phyloP scores from a whole-genome alignment of 2,888 invertebrate species.

The Gymnosoma rotundatum region DNA sequence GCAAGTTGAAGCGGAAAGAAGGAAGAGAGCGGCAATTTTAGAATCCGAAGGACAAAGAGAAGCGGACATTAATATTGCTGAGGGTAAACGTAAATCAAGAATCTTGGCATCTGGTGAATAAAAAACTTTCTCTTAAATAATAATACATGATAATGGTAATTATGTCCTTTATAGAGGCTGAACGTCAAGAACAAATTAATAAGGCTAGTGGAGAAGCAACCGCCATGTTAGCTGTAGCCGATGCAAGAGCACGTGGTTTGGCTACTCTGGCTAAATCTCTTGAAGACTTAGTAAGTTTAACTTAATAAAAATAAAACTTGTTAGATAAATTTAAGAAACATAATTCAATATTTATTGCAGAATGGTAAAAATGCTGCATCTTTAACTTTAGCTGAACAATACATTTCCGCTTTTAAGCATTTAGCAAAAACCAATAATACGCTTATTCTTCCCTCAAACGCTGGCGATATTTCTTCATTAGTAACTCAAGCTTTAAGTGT shows the following conservation, averaged over 20 bases:
- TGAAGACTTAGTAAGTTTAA: constrained; percentile 59
- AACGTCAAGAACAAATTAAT: constrained; percentile 96
- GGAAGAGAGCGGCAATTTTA: constrained; percentile 97
- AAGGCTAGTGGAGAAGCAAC: constrained; percentile 95
- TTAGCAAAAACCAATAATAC: constrained; percentile 97
- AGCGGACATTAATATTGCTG: constrained; percentile 98
- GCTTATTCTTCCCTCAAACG: constrained; percentile 95
- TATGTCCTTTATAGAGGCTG: constrained; percentile 87
- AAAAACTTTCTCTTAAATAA: too few relatives aligned
- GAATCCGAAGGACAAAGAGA: constrained; percentile 97
- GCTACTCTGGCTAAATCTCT: constrained; percentile 88
- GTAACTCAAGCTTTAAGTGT: constrained; percentile 81
- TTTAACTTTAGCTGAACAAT: constrained; percentile 96
- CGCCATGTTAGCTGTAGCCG: constrained; percentile 94
- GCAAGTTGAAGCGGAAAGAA: constrained; percentile 99
- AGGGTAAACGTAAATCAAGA: constrained; percentile 95
- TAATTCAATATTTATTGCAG: constrained; percentile 79
- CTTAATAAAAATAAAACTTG: neutral
- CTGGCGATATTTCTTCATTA: constrained; percentile 83
- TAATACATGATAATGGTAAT: neutral
- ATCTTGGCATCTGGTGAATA: constrained; percentile 92
- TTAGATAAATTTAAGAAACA: neutral
- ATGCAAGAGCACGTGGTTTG: constrained; percentile 93
- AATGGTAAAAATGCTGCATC: constrained; percentile 95
- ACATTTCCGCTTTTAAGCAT: constrained; percentile 96